Evolutionary conservation across 2,797 vertebrate genomes (phyloP), one percentile per base, ranked within the genome.

Genomic region (Threskiornis aethiopicus): DNA sequence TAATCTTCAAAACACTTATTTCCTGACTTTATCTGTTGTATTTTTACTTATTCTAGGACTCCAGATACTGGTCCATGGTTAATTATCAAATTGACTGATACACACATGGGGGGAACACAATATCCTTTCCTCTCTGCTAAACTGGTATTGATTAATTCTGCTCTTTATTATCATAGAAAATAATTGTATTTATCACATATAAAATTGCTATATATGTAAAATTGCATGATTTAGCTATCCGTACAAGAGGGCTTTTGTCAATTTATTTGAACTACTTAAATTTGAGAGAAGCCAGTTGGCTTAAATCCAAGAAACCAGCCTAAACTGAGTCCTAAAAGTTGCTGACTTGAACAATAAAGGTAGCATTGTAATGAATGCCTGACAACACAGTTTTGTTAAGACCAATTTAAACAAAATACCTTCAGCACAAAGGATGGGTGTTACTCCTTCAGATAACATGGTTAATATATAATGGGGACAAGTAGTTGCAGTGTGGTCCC

Each of bases 391-490:
- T 93, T 73, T 71, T 67, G 4, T 35, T 22, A 64, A 75, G 57
- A 72, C 12, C 58, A 84, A 54, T 61, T 88, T 90, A 82, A 54
- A 44, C 10, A 87, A 18, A 93, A 49, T 37, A 35, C 6, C 14
- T 31, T 70, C 47, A 69, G 11, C 20, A 67, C 31, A 75, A 78
- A 57, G 4, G 22, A 55, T 16, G 16, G 64, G 61, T 90, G n/a
- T 87, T 90, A 84, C 21, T 73, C 46, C 87, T 97, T 97, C 90
- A 96, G 95, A 94, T 81, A 96, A 84, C 20, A 42, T 31, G 11
- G 14, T 82, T 73, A 79, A 87, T 66, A 92, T 54, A 49, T 62
- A 89, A 69, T 57, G n/a, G 44, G 39, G 22, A 85, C 52, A 76
- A 95, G 37, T 67, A 93, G 54, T 71, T 93, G 59, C 47, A 86